Conservation (phyloP, 1,140 invertebrate genomes). For the Drosophila eugracilis region DNA sequence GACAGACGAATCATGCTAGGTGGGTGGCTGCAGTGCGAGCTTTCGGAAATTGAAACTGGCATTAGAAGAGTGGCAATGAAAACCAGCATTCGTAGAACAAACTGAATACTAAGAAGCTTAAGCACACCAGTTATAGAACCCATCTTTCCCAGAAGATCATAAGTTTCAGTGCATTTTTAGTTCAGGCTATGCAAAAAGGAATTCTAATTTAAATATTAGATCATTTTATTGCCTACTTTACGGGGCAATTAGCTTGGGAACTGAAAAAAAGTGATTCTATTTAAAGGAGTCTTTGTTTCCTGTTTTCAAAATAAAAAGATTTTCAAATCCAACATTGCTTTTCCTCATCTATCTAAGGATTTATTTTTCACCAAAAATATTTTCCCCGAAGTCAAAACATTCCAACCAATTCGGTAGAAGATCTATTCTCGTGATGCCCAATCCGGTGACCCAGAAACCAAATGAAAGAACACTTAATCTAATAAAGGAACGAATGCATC, state of each 20-base stretch:
- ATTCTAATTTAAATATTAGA: background rate
- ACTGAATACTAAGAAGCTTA: constrained; percentile 26
- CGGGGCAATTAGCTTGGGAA: background rate
- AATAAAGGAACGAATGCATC: constrained; percentile 13
- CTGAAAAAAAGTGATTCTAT: background rate
- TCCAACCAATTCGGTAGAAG: background rate
- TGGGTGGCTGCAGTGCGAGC: constrained; percentile 30
- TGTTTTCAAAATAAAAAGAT: no score
- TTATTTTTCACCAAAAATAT: no score
- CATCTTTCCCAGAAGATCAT: background rate
- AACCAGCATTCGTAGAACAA: constrained; percentile 21
- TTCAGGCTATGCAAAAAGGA: background rate
- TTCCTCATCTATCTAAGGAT: background rate
- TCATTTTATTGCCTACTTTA: background rate
- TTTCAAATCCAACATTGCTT: no score
- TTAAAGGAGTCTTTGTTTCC: no score
- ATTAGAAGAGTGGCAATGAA: constrained; percentile 40
- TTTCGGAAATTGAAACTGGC: constrained; percentile 53
- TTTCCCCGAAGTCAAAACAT: background rate
- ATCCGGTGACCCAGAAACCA: constrained; percentile 32
- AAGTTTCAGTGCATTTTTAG: background rate
- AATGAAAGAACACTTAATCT: constrained; percentile 18
- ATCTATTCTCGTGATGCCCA: constrained; percentile 22
- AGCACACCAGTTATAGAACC: background rate
- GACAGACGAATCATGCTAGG: constrained; percentile 18